Conservation (phyloP, 2,113 vertebrate genomes). For the Hemichromis elongatus region DNA sequence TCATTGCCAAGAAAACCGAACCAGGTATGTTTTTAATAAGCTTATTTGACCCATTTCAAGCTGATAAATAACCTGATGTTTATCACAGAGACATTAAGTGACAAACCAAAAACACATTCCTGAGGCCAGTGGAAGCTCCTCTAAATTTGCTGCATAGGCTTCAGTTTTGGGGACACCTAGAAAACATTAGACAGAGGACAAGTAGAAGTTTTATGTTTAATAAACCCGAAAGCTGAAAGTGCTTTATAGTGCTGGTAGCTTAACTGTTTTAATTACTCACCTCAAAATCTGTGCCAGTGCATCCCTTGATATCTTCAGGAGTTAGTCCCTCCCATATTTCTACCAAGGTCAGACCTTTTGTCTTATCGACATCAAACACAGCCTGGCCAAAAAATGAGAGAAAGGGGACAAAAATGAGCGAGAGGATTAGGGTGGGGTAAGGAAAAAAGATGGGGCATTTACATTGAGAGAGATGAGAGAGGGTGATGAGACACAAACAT, state of each 20-base stretch:
- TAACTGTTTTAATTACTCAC: constrained; percentile 69
- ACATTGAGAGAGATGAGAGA: not conserved
- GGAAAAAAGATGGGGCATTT: not conserved
- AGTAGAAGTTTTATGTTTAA: not conserved
- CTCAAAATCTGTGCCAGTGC: constrained; percentile 86
- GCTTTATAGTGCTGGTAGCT: not conserved
- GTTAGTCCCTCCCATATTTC: constrained; percentile 91
- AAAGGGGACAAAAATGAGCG: not conserved
- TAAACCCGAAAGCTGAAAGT: not conserved
- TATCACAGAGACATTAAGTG: not conserved
- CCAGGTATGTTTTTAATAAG: not conserved
- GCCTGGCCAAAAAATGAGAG: constrained; percentile 69
- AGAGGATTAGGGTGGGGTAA: not conserved
- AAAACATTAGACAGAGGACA: constrained; percentile 1
- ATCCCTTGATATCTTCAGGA: constrained; percentile 88
- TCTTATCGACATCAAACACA: constrained; percentile 92
- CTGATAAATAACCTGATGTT: not conserved
- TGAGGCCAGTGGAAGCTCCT: not conserved
- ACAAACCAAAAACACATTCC: not conserved
- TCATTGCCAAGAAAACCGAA: not conserved
- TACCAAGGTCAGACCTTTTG: constrained; percentile 86
- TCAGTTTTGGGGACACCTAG: constrained; percentile 87
- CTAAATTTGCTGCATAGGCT: constrained; percentile 85
- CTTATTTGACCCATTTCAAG: not conserved
- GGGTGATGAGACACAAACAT: not conserved